These are phyloP conservation scores for Halcyon smyrnensis DNA, from an alignment of 2,797 vertebrate genomes.

Conservation along the genomic window DNA sequence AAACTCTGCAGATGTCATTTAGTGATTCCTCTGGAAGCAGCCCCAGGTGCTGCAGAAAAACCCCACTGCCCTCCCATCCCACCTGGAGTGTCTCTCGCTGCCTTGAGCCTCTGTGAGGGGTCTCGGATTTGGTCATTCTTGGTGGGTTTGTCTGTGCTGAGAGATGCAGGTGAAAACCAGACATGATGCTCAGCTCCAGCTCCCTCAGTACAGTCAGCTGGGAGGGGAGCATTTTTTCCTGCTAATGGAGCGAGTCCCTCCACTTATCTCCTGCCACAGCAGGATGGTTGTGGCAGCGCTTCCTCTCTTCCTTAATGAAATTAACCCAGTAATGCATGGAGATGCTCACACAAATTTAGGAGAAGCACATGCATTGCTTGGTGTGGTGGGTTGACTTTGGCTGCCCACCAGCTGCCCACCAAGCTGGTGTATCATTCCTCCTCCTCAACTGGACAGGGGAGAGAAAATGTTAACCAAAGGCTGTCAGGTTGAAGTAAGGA, in stretches of 20 bases:
- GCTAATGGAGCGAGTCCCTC: rapidly evolving
- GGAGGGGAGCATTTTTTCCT: background rate
- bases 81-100: background rate
- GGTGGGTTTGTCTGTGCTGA: background rate
- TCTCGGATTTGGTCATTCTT: background rate
- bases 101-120: background rate
- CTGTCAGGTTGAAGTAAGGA: background rate
- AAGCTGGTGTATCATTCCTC: background rate
- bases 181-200: rapidly evolving
- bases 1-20: background rate
- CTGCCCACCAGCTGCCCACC: background rate
- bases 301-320: background rate
- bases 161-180: background rate
- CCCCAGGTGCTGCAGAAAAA: background rate
- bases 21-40: background rate
- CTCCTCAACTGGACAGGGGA: background rate
- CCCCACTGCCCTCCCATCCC: rapidly evolving
- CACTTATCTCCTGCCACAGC: background rate
- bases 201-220: background rate
- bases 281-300: rapidly evolving
- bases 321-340: rapidly evolving
- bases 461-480: background rate
- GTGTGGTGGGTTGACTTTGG: background rate
- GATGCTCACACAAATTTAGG: background rate
- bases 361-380: background rate